Evolutionary conservation across 2,797 vertebrate species (phyloP).

Genomic region (Phrynocephalus guinanensis): DNA sequence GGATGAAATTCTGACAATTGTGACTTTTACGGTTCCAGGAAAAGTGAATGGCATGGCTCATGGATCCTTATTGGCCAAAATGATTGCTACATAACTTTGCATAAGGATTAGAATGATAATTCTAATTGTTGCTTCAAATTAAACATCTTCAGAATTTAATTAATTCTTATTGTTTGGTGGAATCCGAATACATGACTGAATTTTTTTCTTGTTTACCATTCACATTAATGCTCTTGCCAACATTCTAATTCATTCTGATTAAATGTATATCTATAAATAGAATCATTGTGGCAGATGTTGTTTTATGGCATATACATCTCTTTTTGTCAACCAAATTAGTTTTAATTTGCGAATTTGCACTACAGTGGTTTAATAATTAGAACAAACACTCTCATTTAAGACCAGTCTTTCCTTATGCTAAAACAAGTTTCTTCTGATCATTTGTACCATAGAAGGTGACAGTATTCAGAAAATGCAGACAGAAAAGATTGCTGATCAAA

Average conservation of each 20-base stretch:
- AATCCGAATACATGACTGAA: background rate
- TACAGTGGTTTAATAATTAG: constrained; percentile 28
- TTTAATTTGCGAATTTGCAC: constrained; percentile 23
- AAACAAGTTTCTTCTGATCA: background rate
- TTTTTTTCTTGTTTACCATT: constrained; percentile 14
- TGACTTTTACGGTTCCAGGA: constrained; percentile 43
- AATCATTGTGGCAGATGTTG: constrained; percentile 16
- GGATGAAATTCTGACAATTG: constrained; percentile 50
- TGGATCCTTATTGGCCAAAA: constrained; percentile 1
- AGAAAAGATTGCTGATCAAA: background rate
- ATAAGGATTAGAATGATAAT: background rate
- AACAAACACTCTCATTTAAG: background rate
- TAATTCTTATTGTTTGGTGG: constrained; percentile 6
- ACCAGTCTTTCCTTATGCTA: background rate
- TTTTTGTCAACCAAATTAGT: constrained; percentile 29
- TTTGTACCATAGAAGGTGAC: background rate
- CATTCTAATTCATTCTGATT: constrained; percentile 21
- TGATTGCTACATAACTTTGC: constrained; percentile 28
- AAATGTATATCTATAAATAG: constrained; percentile 12
- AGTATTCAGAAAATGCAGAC: background rate
- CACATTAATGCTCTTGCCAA: background rate
- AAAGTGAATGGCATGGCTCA: constrained; percentile 31
- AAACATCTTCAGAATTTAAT: constrained; percentile 44
- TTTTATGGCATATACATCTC: background rate
- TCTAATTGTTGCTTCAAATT: constrained; percentile 10